Evolutionary conservation across 2,113 vertebrate genomes (phyloP), one percentile per base, ranked within the genome.

Genomic region (Hippocampus abdominalis): DNA sequence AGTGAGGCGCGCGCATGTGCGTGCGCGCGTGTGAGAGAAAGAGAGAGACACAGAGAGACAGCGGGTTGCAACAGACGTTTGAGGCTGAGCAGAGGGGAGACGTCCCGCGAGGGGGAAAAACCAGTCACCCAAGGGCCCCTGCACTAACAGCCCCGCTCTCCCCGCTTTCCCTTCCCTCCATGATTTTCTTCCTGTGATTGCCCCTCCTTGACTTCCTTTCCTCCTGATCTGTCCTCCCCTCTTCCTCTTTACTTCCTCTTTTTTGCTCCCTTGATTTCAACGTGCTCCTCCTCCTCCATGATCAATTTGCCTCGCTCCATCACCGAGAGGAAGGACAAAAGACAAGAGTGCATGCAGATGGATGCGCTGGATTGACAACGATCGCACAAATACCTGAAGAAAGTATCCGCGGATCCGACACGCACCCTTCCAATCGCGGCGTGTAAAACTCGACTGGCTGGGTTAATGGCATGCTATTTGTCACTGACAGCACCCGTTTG

Each of bases 111-210:
- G 84, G 77, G 64, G 77, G 64, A 27, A 61, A 40, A 83, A 79
- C 84, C 82, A 91, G 92, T 93, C 94, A 94, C 95, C 94, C 94
- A 94, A 90, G 87, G 94, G 91, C 88, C 81, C 80, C 73, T 84
- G 89, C 83, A 84, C 90, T 84, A 82, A 86, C 85, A 84, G 81
- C 83, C 72, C 54, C 32, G 6, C 78, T 69, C 75, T 69, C 71
- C 66, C 73, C 46, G 60, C 40, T 21, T 54, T 23, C 39, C 63
- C 27, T 53, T 48, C 29, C 66, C 61, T 36, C 42, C 6, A 0
- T 54, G 56, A 66, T 64, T 56, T 53, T 32, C 42, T 66, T 25
- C 27, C 44, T 32, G 23, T 66, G 23, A 9, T 67, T 54, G 21
- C 36, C 32, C 29, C 23, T 57, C 23, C 72, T 44, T 63, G 36